Base-by-base conservation (phyloP, 2,113 vertebrate species). In the Corvus moneduloides region DNA sequence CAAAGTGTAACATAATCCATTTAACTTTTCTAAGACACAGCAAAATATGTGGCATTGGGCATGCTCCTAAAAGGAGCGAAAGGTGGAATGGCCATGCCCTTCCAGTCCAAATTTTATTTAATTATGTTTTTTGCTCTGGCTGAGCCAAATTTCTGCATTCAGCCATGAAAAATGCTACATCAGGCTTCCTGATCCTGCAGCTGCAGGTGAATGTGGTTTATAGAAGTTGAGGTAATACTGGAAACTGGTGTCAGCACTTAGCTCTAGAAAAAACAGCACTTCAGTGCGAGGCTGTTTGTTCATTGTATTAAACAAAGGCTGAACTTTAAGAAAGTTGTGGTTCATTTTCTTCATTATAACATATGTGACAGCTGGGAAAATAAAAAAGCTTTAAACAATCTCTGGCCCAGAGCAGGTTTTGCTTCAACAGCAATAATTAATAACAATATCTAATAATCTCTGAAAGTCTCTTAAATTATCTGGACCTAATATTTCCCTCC, bases 81-180 rank as follows among this genome's bases (percentile, higher is more conserved):
- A n/a, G 26, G 3, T 43, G 10, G 32, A 52, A 49, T 0, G 0
- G 13, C 16, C n/a, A 10, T 20, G 22, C 39, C 12, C 20, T 76
- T 41, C 35, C 28, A 20, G 18, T 13, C 33, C 43, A 56, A 20
- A 19, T 44, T 80, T 48, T 27, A 61, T 54, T 73, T 62, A 64
- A 48, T 79, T 73, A 28, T 6, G 21, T 5, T 59, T 10, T 64
- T 58, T 62, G 27, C 21, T 66, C 17, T 44, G 17, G 2, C 16
- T 56, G 17, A 89, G 33, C 30, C 66, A 68, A 82, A 79, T 56
- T 46, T 28, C 28, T 76, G 41, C n/a, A 56, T 51, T 71, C n/a
- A 82, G 23, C 22, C 49, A 56, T 3, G 11, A 43, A 69, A 84
- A 86, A 68, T 30, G 17, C 35, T 82, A 6, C 6, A 22, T 33